A percentile compares a stretch with the other conserved stretches of the same genome.
Conservation (phyloP, 2,797 vertebrate genomes). For the Ctenosaura bakeri region DNA sequence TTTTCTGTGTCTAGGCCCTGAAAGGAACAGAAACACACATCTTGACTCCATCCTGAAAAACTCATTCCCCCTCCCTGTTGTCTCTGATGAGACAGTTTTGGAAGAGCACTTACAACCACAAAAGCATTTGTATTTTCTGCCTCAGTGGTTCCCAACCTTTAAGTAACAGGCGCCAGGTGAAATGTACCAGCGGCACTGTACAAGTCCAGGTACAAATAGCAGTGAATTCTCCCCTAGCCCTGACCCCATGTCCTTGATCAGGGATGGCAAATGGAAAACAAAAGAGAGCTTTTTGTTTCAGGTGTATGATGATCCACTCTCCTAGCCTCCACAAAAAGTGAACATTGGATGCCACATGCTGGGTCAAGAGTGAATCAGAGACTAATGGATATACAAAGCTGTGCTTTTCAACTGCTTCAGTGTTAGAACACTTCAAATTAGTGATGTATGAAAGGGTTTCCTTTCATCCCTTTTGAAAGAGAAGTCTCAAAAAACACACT, state of each 20-base stretch:
- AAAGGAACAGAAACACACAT: background rate
- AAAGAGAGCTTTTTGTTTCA: background rate
- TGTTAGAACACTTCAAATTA: background rate
- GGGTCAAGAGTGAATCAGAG: conserved; percentile 15
- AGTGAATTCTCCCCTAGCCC: background rate
- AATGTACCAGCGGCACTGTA: background rate
- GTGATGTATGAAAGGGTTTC: background rate
- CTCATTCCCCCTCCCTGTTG: no score
- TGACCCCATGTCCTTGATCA: background rate
- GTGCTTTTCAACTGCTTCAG: background rate
- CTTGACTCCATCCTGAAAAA: background rate
- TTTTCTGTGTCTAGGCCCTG: background rate
- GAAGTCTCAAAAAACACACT: background rate
- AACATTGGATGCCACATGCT: background rate
- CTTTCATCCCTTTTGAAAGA: background rate
- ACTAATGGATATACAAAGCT: conserved; percentile 13
- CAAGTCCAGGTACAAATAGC: background rate
- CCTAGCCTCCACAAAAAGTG: background rate
- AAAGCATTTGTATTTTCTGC: conserved; percentile 25
- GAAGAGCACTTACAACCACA: conserved; percentile 11
- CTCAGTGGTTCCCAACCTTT: background rate
- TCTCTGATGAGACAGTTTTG: background rate
- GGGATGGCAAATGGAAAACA: background rate
- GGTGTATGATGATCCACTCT: background rate
- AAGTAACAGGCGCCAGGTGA: conserved; percentile 9